These are phyloP conservation scores for Oligia latruncula DNA, from an alignment of 2,888 invertebrate species.

Conservation along the genomic window DNA sequence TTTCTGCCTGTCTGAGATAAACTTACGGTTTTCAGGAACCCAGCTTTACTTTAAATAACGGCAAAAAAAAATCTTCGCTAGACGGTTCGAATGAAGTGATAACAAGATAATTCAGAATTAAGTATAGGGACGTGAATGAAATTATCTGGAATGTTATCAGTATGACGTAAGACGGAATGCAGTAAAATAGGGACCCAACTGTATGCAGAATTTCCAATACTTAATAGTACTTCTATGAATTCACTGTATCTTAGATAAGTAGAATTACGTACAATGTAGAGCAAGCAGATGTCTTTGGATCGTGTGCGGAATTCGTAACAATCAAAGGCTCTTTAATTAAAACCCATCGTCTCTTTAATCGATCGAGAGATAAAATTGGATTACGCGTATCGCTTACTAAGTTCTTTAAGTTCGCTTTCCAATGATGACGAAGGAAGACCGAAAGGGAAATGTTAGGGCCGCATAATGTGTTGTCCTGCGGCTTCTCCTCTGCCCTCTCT, in stretches of 20 bases:
- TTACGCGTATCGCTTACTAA: conserved; percentile 12
- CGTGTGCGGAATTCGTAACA: conserved; percentile 8
- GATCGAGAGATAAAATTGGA: conserved; percentile 8
- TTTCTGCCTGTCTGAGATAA: not conserved
- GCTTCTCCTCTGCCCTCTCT: not conserved
- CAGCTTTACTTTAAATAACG: not conserved
- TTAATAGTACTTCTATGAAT: conserved; percentile 13
- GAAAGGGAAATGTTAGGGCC: not conserved
- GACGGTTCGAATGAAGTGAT: not conserved
- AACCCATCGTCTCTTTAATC: conserved; percentile 1
- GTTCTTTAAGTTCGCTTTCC: conserved; percentile 20
- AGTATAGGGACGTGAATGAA: not conserved
- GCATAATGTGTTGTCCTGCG: not conserved
- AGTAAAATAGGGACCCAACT: conserved; percentile 1
- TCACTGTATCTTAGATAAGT: not conserved
- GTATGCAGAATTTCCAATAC: conserved; percentile 10
- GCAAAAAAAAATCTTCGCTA: not conserved
- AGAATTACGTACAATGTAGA: conserved; percentile 18
- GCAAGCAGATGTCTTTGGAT: not conserved
- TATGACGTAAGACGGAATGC: conserved; percentile 13
- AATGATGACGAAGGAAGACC: conserved; percentile 2
- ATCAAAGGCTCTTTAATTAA: conserved; percentile 12
- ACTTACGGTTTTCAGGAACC: not conserved
- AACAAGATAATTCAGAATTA: not conserved
- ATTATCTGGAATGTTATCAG: conserved; percentile 28